Conservation (phyloP, 92 coral and sea anemone species). For the Virgularia gustaviana region DNA sequence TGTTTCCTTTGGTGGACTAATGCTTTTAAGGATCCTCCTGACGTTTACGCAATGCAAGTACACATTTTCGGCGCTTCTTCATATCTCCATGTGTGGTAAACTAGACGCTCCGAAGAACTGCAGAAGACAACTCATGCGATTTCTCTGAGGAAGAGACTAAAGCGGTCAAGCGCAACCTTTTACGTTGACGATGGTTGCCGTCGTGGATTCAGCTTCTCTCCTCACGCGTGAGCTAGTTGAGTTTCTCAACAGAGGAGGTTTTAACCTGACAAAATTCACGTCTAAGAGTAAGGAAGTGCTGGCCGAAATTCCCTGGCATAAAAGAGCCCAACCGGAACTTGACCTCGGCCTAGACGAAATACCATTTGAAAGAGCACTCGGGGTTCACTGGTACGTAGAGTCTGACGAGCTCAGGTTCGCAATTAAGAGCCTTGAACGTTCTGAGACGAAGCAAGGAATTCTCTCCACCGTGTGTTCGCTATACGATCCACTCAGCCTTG, state of each 20-base stretch:
- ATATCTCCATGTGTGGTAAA: constrained; percentile 55
- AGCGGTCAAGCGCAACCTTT: constrained; percentile 43
- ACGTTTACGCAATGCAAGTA: constrained; percentile 51
- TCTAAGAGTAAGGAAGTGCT: constrained; percentile 40
- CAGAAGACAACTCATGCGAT: constrained; percentile 49
- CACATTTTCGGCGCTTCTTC: constrained; percentile 61
- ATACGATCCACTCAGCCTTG: too few relatives aligned
- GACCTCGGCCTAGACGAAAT: too few relatives aligned
- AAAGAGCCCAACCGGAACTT: constrained; percentile 14
- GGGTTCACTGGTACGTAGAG: constrained; percentile 46
- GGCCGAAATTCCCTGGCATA: constrained; percentile 16
- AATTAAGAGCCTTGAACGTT: constrained; percentile 32
- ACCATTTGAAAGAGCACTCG: too few relatives aligned
- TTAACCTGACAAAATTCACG: constrained; percentile 49
- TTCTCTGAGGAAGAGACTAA: constrained; percentile 33
- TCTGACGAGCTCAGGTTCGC: constrained; percentile 45
- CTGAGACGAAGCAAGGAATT: constrained; percentile 56
- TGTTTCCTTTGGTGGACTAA: constrained; percentile 60
- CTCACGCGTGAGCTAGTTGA: constrained; percentile 47
- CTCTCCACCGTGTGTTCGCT: constrained; percentile 50
- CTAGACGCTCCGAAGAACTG: constrained; percentile 47
- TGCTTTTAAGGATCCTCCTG: constrained; percentile 35
- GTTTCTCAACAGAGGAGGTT: constrained; percentile 42
- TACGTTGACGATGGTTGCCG: constrained; percentile 53
- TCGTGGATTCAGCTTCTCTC: constrained; percentile 26